These are phyloP conservation scores for Brotula barbata DNA, from an alignment of 2,797 vertebrate species.

Conservation along the genomic window DNA sequence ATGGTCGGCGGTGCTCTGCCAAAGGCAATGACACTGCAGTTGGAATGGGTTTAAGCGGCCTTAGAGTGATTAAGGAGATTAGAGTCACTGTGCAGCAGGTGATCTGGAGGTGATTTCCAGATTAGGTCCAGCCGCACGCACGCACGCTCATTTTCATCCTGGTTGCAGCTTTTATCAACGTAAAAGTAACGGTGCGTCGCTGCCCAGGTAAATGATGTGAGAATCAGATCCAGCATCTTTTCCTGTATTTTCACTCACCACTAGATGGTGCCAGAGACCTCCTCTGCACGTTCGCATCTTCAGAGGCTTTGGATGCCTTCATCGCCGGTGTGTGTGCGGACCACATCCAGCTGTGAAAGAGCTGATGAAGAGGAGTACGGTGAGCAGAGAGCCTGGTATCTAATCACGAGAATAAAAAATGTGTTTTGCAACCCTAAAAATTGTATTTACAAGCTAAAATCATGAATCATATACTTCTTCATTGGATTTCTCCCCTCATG, in stretches of 20 bases:
- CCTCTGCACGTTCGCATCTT: conserved; percentile 21
- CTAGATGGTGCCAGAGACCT: conserved; percentile 76
- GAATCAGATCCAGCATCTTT: not conserved
- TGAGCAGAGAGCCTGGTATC: not conserved
- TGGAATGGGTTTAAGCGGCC: conserved; percentile 66
- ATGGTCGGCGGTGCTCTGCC: conserved; percentile 17
- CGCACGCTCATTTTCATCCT: conserved; percentile 21
- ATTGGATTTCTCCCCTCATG: too few relatives aligned
- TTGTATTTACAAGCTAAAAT: too few relatives aligned
- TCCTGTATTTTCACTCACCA: conserved; percentile 23
- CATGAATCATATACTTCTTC: too few relatives aligned
- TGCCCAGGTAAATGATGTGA: conserved; percentile 2
- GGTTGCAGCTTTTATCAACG: conserved; percentile 3
- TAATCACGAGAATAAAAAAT: not conserved
- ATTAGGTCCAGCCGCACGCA: conserved; percentile 29
- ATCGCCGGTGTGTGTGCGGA: conserved; percentile 1
- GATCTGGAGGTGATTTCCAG: conserved; percentile 62
- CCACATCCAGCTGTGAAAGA: conserved; percentile 7
- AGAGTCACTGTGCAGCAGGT: conserved; percentile 70
- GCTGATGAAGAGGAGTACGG: conserved; percentile 2
- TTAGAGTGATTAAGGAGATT: conserved; percentile 80
- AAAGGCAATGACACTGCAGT: conserved; percentile 35
- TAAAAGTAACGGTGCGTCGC: not conserved
- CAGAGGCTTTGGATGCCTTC: conserved; percentile 2
- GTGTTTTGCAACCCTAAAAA: too few relatives aligned